phyloP scores from a whole-genome alignment of 2,113 vertebrate species.

The Arothron firmamentum region DNA sequence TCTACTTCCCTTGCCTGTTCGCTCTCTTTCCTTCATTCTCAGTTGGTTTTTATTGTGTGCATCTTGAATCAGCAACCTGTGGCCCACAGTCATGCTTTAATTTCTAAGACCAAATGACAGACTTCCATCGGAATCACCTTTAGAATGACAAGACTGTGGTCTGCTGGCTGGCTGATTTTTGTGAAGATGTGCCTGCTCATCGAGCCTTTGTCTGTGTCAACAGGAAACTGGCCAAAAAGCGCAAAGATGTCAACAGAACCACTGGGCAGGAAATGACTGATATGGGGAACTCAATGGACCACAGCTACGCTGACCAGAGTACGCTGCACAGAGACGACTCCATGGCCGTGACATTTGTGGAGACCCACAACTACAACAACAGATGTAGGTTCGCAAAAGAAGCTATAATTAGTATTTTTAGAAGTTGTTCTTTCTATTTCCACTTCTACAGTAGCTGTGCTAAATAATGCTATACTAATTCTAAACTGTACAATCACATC shows the following conservation, averaged over 20 bases:
- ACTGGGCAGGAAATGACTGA: conserved; percentile 98
- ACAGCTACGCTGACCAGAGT: conserved; percentile 96
- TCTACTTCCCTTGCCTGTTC: conserved; percentile 31
- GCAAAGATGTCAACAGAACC: conserved; percentile 93
- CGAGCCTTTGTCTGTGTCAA: conserved; percentile 23
- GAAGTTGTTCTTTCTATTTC: background rate
- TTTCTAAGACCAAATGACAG: background rate
- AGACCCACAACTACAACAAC: conserved; percentile 94
- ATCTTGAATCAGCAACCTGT: conserved; percentile 47
- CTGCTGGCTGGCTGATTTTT: conserved; percentile 37
- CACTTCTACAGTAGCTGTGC: background rate
- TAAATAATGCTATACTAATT: no score
- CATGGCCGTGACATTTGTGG: conserved; percentile 96
- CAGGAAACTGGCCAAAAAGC: conserved; percentile 99
- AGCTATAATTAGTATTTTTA: background rate
- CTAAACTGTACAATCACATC: no score
- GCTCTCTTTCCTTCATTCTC: conserved; percentile 10
- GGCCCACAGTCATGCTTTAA: conserved; percentile 26
- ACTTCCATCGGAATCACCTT: no score
- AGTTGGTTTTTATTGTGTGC: conserved; percentile 18
- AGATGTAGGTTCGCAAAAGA: conserved; percentile 85
- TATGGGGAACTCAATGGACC: conserved; percentile 98
- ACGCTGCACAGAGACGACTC: conserved; percentile 94
- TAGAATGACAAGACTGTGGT: conserved; percentile 15
- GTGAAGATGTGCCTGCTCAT: background rate